Conservation (phyloP, 2,888 invertebrate genomes). For the Orthosia gracilis region DNA sequence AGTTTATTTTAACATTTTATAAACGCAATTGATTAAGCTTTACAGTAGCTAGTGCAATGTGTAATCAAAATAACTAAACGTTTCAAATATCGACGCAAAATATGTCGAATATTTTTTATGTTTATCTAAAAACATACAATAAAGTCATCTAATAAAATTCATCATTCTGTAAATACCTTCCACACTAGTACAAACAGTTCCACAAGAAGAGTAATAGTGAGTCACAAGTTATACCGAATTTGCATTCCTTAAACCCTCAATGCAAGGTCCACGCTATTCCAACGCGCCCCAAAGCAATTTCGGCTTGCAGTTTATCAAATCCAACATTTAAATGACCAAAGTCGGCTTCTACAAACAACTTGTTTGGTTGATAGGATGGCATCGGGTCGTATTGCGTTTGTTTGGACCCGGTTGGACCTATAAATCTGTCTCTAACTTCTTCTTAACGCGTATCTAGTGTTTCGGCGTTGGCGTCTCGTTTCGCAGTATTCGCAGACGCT, state of each 20-base stretch:
- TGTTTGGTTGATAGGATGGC: conserved; percentile 84
- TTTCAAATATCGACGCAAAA: not conserved
- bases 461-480: conserved; percentile 79
- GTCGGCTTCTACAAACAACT: conserved; percentile 84
- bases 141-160: no score
- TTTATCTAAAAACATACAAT: no score
- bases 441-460: conserved; percentile 87
- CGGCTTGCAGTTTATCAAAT: conserved; percentile 85
- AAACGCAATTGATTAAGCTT: not conserved
- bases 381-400: conserved; percentile 82
- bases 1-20: not conserved
- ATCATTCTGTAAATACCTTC: not conserved
- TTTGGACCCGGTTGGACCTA: conserved; percentile 83
- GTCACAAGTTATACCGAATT: conserved; percentile 29
- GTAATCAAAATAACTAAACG: not conserved
- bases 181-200: not conserved
- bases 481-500: conserved; percentile 80
- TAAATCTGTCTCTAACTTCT: conserved; percentile 89
- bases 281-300: conserved; percentile 78
- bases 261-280: conserved; percentile 71
- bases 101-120: not conserved
- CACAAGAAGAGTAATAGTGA: conserved; percentile 9
- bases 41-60: not conserved
- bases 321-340: conserved; percentile 89
- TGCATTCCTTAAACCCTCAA: conserved; percentile 43